Percentiles rank a stretch among this genome's conserved stretches.
Conservation (phyloP, 2,888 invertebrate genomes). For the Caenorhabditis drosophilae region DNA sequence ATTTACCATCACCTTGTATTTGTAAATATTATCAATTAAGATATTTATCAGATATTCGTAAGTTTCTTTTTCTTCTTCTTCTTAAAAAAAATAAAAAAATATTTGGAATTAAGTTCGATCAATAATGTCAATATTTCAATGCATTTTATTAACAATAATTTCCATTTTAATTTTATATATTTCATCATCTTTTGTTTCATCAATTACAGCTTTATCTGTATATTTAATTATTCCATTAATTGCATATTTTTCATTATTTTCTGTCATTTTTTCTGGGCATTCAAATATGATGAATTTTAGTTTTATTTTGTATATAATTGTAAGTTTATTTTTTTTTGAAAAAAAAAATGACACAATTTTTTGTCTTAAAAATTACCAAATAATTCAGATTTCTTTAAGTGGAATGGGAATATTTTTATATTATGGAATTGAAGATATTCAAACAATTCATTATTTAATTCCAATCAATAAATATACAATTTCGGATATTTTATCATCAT, state of each 20-base stretch:
- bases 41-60: slow-evolving; percentile 41
- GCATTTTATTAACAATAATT: slow-evolving; percentile 9
- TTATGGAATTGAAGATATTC: slow-evolving; percentile 49
- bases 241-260: slow-evolving; percentile 42
- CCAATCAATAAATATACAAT: slow-evolving; percentile 22
- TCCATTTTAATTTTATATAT: slow-evolving; percentile 31
- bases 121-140: slow-evolving; percentile 27
- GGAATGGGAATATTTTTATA: slow-evolving; percentile 49
- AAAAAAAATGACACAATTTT: no score
- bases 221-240: slow-evolving; percentile 29
- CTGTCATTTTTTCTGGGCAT: slow-evolving; percentile 48
- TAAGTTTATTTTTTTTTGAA: slow-evolving; percentile 9
- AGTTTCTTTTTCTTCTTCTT: slow-evolving; percentile 15
- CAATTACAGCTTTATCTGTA: slow-evolving; percentile 35
- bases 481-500: slow-evolving; percentile 19
- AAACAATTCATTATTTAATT: slow-evolving; percentile 35
- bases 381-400: slow-evolving; percentile 30
- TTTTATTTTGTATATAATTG: slow-evolving; percentile 36
- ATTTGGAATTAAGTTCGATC: slow-evolving; percentile 19
- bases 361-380: neutral
- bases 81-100: neutral
- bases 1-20: slow-evolving; percentile 52
- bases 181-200: slow-evolving; percentile 28
- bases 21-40: slow-evolving; percentile 46
- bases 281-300: slow-evolving; percentile 38